A percentile compares a stretch with the other conserved stretches of the same genome.
phyloP scores from a whole-genome alignment of 1,140 invertebrate species.

The Acarapis woodi region DNA sequence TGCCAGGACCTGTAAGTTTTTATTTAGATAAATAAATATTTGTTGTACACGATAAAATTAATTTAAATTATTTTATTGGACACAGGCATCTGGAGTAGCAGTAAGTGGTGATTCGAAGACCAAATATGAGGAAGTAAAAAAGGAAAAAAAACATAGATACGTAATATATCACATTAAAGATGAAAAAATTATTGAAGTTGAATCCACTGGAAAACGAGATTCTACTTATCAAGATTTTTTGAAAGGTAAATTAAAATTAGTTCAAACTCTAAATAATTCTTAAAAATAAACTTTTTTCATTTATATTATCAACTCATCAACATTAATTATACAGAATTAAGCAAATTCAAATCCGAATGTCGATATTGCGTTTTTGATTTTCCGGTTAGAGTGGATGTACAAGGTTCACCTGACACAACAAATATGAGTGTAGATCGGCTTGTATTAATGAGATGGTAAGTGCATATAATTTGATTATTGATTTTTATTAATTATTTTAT shows the following conservation, averaged over 20 bases:
- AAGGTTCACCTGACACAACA: constrained; percentile 13
- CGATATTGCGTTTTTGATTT: constrained; percentile 71
- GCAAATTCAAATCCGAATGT: constrained; percentile 49
- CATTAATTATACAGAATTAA: no score
- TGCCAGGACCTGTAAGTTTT: no score
- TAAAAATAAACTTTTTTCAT: no score
- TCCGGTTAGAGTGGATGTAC: constrained; percentile 15
- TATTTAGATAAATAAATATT: no score
- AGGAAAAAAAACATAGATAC: constrained; percentile 85
- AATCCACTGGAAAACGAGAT: constrained; percentile 30
- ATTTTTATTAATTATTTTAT: no score
- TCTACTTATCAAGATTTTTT: constrained; percentile 66
- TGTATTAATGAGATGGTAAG: constrained; percentile 76
- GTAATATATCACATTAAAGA: constrained; percentile 81
- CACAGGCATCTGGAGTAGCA: constrained; percentile 82
- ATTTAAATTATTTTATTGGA: no score
- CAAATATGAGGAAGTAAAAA: constrained; percentile 83
- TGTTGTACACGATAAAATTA: no score
- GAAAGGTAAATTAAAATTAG: no score
- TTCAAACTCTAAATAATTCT: no score
- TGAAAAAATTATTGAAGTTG: constrained; percentile 31
- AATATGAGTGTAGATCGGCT: constrained; percentile 24
- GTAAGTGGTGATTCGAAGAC: constrained; percentile 77
- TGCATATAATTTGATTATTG: no score
- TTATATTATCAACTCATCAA: no score